Conservation (phyloP, 2,888 invertebrate genomes). For the Eumacrocentrus americanus region DNA sequence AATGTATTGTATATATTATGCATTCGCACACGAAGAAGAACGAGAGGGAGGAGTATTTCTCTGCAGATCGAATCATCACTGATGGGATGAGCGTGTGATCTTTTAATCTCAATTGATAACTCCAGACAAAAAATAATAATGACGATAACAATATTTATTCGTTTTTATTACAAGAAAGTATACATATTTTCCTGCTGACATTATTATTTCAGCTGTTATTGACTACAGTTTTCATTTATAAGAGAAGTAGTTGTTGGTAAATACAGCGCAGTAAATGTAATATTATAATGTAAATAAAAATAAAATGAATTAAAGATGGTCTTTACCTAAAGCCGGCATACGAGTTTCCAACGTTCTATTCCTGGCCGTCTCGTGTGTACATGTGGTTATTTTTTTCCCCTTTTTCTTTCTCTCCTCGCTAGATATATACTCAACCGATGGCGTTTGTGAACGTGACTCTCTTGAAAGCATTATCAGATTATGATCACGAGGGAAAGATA, state of each 20-base stretch:
- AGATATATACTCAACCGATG: too few relatives aligned
- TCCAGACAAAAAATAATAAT: background rate
- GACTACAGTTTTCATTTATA: background rate
- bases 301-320: background rate
- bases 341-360: slow-evolving; percentile 4
- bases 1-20: slow-evolving; percentile 12
- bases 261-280: background rate
- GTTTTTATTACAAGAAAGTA: background rate
- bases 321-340: background rate
- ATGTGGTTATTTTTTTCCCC: background rate
- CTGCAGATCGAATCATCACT: too few relatives aligned
- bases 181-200: background rate
- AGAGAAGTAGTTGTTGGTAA: background rate
- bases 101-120: slow-evolving; percentile 1
- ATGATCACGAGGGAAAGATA: background rate
- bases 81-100: background rate
- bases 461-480: slow-evolving; percentile 16
- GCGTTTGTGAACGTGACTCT: slow-evolving; percentile 7
- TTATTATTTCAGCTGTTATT: too few relatives aligned
- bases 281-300: background rate
- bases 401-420: background rate
- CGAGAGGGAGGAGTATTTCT: too few relatives aligned
- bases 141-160: background rate
- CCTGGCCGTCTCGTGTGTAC: background rate
- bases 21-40: background rate